Evolutionary conservation across 1,140 invertebrate species (phyloP).

Genomic region (Euura saliciscinereae): DNA sequence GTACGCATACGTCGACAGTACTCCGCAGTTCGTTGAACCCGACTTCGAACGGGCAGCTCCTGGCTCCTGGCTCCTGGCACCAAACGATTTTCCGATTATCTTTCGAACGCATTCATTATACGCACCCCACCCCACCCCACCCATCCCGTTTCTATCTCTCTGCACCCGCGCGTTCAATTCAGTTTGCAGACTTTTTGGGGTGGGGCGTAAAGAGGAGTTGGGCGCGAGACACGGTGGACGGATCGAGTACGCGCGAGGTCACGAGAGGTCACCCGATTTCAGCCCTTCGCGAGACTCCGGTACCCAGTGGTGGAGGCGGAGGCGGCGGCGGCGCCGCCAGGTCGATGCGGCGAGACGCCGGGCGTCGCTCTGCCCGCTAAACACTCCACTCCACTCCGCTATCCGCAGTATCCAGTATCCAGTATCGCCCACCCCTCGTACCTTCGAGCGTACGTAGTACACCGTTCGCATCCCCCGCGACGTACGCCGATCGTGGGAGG

Average conservation of each 20-base stretch:
- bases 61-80: background rate
- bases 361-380: slow-evolving; percentile 55
- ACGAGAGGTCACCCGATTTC: slow-evolving; percentile 57
- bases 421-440: slow-evolving; percentile 20
- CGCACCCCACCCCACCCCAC: background rate
- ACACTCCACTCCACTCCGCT: slow-evolving; percentile 33
- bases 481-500: slow-evolving; percentile 11
- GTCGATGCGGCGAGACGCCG: slow-evolving; percentile 61
- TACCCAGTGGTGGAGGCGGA: slow-evolving; percentile 23
- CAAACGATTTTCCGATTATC: slow-evolving; percentile 15
- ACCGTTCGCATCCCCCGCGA: background rate
- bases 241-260: slow-evolving; percentile 57
- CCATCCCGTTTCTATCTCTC: background rate
- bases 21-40: background rate
- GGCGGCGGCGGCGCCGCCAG: slow-evolving; percentile 33
- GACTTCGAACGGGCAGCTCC: background rate
- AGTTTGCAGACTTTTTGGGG: slow-evolving; percentile 38
- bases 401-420: slow-evolving; percentile 2
- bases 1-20: background rate
- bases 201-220: background rate
- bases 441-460: slow-evolving; percentile 22
- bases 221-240: slow-evolving; percentile 46
- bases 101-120: slow-evolving; percentile 5
- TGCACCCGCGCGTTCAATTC: slow-evolving; percentile 30
- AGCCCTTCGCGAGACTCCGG: slow-evolving; percentile 33